These are phyloP conservation scores for Osmerus mordax DNA, from an alignment of 2,113 vertebrate species.

Conservation along the genomic window DNA sequence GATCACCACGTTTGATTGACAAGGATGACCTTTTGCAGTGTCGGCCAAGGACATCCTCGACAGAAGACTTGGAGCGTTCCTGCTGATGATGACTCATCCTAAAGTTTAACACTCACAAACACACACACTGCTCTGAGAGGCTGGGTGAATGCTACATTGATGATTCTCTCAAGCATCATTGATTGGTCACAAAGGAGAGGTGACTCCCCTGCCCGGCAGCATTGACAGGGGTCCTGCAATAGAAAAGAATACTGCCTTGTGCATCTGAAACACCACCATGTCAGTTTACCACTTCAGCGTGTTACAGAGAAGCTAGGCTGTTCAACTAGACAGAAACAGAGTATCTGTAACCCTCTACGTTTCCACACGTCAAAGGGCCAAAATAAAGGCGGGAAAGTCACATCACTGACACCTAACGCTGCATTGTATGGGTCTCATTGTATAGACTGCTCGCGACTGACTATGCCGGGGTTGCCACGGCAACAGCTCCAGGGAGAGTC, in stretches of 20 bases:
- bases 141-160: background rate
- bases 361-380: background rate
- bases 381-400: background rate
- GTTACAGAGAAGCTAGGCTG: too few species aligned
- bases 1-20: constrained; percentile 7
- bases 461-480: constrained; percentile 56
- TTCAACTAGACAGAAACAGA: too few species aligned
- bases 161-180: background rate
- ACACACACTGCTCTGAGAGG: constrained; percentile 1
- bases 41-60: background rate
- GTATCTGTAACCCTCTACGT: too few species aligned
- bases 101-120: background rate
- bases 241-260: too few species aligned
- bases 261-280: too few species aligned
- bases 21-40: constrained; percentile 1
- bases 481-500: constrained; percentile 46
- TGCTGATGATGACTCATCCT: background rate
- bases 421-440: constrained; percentile 14
- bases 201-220: too few species aligned
- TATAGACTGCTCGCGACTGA: constrained; percentile 41
- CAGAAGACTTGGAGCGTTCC: background rate
- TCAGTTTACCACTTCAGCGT: too few species aligned
- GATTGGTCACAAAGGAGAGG: too few species aligned
- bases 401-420: background rate
- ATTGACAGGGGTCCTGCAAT: too few species aligned